These are phyloP conservation scores for Octodon degus DNA, from an alignment of 2,113 vertebrate species.

Conservation along the genomic window DNA sequence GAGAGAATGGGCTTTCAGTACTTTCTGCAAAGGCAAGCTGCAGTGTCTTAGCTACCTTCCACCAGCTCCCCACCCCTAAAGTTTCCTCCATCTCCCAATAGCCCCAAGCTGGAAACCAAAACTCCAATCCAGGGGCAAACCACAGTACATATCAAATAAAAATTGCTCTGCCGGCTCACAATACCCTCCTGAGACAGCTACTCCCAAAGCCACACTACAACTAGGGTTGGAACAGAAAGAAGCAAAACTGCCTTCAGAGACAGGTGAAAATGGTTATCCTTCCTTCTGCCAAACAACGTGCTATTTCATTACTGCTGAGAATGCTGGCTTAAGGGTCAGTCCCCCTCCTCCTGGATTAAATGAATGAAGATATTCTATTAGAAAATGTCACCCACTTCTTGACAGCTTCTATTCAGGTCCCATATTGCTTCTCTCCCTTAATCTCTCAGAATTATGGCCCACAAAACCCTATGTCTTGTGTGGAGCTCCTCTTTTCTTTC, in stretches of 20 bases:
- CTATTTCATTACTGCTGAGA: neutral
- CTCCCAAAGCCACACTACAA: neutral
- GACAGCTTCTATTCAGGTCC: neutral
- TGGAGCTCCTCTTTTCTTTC: neutral
- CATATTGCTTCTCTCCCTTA: neutral
- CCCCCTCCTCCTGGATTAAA: neutral
- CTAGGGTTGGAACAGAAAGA: neutral
- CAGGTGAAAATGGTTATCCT: neutral
- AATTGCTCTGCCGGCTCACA: neutral
- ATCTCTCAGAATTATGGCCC: neutral
- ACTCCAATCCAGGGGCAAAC: neutral
- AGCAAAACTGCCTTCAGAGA: neutral
- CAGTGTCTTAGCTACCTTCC: neutral
- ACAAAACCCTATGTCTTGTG: too few species aligned
- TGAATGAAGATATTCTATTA: neutral
- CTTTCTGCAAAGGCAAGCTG: too few species aligned
- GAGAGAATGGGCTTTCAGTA: too few species aligned
- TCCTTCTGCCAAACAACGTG: neutral
- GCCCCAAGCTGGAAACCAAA: neutral
- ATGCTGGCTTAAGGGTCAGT: neutral
- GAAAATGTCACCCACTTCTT: neutral
- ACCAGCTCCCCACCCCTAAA: neutral
- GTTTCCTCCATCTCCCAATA: rapidly evolving
- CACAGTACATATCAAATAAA: neutral
- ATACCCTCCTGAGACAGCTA: neutral